Percentiles rank a stretch among this genome's conserved stretches.
Evolutionary conservation across 2,797 vertebrate genomes (phyloP).

Genomic region (Echeneis naucrates): DNA sequence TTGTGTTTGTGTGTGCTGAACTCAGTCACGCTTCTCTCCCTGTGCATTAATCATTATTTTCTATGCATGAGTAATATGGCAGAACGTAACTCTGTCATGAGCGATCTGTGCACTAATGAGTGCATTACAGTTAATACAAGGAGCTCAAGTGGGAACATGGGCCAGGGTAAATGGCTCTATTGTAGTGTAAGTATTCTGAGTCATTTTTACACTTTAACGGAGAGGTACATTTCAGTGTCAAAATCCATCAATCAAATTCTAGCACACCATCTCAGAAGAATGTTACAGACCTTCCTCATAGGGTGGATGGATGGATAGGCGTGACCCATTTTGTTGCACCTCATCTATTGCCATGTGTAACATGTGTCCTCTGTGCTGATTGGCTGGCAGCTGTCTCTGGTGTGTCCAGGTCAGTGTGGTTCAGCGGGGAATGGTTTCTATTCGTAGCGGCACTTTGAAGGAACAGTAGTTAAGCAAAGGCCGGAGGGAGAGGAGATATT

Average conservation of each 20-base stretch:
- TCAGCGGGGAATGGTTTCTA: conserved; percentile 66
- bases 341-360: conserved; percentile 40
- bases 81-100: conserved; percentile 60
- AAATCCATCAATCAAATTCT: conserved; percentile 61
- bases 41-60: conserved; percentile 66
- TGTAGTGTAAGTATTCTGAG: conserved; percentile 47
- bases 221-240: conserved; percentile 67
- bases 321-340: conserved; percentile 63
- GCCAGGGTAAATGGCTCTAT: conserved; percentile 40
- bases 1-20: conserved; percentile 21
- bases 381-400: conserved; percentile 61
- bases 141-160: conserved; percentile 58
- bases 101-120: conserved; percentile 65
- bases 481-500: conserved; percentile 44
- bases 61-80: conserved; percentile 57
- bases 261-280: conserved; percentile 30
- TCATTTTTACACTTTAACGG: conserved; percentile 61
- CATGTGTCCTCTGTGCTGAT: conserved; percentile 59
- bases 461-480: background rate
- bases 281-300: conserved; percentile 22
- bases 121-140: conserved; percentile 45
- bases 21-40: conserved; percentile 23
- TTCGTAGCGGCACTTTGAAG: conserved; percentile 57
- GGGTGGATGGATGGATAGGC: background rate
- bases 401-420: conserved; percentile 57